Percentiles rank a stretch among this genome's conserved stretches.
Conservation (phyloP, 2,113 vertebrate species). For the Gila orcuttii region DNA sequence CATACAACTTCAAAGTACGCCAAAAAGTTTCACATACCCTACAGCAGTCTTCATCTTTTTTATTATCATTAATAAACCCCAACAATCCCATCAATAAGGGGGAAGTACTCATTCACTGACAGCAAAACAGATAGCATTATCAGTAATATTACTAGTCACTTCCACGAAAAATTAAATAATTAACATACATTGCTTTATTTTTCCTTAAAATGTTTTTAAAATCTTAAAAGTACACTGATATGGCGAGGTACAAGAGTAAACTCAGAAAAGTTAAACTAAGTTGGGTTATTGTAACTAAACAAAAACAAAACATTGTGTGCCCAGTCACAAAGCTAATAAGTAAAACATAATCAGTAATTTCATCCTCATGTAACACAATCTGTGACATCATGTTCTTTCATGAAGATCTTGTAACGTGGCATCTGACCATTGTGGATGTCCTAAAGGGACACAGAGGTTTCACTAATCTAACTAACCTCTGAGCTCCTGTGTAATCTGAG, state of each 20-base stretch:
- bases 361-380: constrained; percentile 1
- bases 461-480: constrained; percentile 29
- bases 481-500: constrained; percentile 3
- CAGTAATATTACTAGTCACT: not conserved
- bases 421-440: constrained; percentile 4
- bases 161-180: not conserved
- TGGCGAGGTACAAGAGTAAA: no score
- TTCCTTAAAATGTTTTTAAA: no score
- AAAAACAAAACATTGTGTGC: not conserved
- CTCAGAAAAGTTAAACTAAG: not conserved
- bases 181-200: no score
- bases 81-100: not conserved
- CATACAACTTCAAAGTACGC: constrained; percentile 31
- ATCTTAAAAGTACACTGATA: no score
- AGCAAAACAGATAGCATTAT: not conserved
- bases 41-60: not conserved
- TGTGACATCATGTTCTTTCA: constrained; percentile 9
- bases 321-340: not conserved
- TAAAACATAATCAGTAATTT: not conserved
- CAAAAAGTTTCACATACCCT: not conserved
- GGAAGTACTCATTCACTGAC: not conserved
- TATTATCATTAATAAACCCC: not conserved
- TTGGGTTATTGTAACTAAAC: not conserved
- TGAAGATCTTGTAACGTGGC: not conserved
- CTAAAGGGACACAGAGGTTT: constrained; percentile 5